Conservation (phyloP, 2,888 invertebrate genomes). For the Seira ritae region DNA sequence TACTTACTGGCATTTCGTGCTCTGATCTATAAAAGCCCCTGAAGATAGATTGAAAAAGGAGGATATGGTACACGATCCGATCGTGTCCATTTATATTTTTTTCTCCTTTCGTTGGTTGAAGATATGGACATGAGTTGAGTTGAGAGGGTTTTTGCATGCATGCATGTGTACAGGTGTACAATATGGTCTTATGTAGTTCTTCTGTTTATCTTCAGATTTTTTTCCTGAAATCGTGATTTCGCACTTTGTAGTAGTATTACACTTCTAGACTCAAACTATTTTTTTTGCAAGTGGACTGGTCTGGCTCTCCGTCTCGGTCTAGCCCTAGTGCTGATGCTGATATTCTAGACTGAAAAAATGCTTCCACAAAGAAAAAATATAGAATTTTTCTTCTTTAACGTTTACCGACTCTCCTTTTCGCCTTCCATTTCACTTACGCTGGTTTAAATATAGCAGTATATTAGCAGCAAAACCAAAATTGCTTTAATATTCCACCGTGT, state of each 20-base stretch:
- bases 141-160: background rate
- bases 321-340: no score
- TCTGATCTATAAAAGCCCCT: conserved; percentile 63
- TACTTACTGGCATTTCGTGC: conserved; percentile 37
- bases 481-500: conserved; percentile 3
- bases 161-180: background rate
- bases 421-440: background rate
- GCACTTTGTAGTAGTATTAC: conserved; percentile 62
- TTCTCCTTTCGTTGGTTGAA: background rate
- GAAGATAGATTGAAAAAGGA: conserved; percentile 49
- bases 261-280: background rate
- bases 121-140: conserved; percentile 5
- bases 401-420: background rate
- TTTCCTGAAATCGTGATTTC: conserved; percentile 67
- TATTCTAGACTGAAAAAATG: background rate
- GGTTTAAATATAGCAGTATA: background rate
- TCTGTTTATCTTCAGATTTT: conserved; percentile 30
- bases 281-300: background rate
- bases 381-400: background rate
- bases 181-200: conserved; percentile 10
- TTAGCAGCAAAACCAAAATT: background rate
- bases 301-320: background rate
- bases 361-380: conserved; percentile 21
- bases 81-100: background rate
- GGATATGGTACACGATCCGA: conserved; percentile 13